phyloP scores from a whole-genome alignment of 2,888 invertebrate genomes.

The Acanthococcus lagerstroemiae region DNA sequence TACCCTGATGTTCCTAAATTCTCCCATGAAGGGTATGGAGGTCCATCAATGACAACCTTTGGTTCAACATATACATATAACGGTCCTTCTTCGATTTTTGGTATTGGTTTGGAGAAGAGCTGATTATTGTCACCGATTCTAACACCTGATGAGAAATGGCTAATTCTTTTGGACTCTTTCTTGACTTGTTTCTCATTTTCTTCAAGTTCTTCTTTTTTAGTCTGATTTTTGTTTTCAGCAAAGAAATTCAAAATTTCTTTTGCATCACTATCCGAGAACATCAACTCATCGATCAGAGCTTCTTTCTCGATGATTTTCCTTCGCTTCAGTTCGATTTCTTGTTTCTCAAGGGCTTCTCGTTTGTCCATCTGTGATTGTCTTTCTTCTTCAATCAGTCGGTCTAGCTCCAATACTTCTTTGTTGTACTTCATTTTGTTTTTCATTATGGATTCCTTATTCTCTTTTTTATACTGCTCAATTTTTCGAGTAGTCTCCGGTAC shows the following conservation, averaged over 20 bases:
- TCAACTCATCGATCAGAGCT: constrained; percentile 87
- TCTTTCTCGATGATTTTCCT: constrained; percentile 79
- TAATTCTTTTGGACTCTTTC: constrained; percentile 41
- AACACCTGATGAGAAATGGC: constrained; percentile 78
- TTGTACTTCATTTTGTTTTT: constrained; percentile 58
- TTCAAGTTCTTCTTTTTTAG: constrained; percentile 52
- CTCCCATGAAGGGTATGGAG: constrained; percentile 53
- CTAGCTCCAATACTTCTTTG: constrained; percentile 60
- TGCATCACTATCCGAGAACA: constrained; percentile 85
- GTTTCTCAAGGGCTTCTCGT: constrained; percentile 57
- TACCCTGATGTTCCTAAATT: constrained; percentile 60
- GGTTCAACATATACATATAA: constrained; percentile 58
- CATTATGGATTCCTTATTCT: constrained; percentile 74
- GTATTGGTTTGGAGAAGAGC: constrained; percentile 52
- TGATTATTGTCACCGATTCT: constrained; percentile 34
- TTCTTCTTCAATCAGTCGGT: constrained; percentile 72
- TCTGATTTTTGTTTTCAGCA: constrained; percentile 45
- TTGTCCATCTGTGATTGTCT: constrained; percentile 65
- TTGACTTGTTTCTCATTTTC: constrained; percentile 29
- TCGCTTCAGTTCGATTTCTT: constrained; percentile 60
- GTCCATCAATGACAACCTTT: constrained; percentile 58
- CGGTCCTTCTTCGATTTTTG: constrained; percentile 66
- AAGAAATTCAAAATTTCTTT: constrained; percentile 76
- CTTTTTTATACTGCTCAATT: constrained; percentile 82
- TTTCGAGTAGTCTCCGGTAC: constrained; percentile 75